These are phyloP conservation scores for Siniperca obscura DNA, from an alignment of 2,797 vertebrate species.

Conservation along the genomic window DNA sequence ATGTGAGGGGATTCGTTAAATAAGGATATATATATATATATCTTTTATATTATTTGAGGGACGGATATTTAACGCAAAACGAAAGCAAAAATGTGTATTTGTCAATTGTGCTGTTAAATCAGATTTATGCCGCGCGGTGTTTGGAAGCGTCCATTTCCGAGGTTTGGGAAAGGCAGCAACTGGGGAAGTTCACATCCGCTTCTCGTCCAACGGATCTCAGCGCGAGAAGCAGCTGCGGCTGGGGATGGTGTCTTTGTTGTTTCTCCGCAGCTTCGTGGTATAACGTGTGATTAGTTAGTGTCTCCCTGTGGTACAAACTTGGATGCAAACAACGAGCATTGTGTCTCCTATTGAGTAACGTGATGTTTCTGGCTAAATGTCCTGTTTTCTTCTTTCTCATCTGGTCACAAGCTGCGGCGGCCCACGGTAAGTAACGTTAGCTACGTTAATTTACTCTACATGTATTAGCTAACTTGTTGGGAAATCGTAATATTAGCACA, in stretches of 20 bases:
- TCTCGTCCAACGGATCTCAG: accelerated
- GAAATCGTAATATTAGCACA: no score
- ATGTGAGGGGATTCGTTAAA: not conserved
- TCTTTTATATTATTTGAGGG: not conserved
- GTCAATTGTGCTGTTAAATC: not conserved
- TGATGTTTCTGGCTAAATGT: accelerated
- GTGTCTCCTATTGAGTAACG: accelerated
- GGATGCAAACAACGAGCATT: accelerated
- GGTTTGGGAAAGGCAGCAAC: accelerated
- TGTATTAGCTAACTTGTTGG: not conserved
- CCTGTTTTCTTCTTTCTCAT: not conserved
- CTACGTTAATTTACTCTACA: not conserved
- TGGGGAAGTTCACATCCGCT: accelerated
- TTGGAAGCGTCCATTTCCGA: not conserved
- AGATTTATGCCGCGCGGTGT: no score
- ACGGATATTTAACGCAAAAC: not conserved
- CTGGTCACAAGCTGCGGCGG: accelerated
- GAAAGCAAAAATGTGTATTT: no score
- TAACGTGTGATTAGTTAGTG: no score
- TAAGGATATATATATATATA: not conserved
- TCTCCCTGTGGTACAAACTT: accelerated
- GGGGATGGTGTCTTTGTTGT: not conserved
- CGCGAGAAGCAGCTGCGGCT: accelerated
- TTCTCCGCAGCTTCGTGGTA: not conserved
- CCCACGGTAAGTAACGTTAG: conserved; percentile 14